Conservation (phyloP, 2,113 vertebrate genomes). For the Spea multiplicata region DNA sequence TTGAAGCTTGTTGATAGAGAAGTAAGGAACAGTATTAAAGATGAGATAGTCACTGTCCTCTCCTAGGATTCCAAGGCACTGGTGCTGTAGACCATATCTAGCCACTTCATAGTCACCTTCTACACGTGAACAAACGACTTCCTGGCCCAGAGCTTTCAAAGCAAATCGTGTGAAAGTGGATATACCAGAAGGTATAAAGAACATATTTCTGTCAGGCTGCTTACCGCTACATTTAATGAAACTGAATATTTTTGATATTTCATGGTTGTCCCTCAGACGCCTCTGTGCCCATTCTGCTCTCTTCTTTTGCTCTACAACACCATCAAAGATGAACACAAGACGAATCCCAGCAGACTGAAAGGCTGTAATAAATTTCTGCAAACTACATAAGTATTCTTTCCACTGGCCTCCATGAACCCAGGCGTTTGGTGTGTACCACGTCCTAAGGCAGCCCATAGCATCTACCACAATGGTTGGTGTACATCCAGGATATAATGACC, state of each 20-base stretch:
- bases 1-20: constrained; percentile 79
- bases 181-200: constrained; percentile 82
- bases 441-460: constrained; percentile 83
- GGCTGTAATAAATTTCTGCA: constrained; percentile 74
- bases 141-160: constrained; percentile 80
- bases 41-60: constrained; percentile 92
- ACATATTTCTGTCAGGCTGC: constrained; percentile 78
- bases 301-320: constrained; percentile 82
- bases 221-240: constrained; percentile 70
- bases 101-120: constrained; percentile 92
- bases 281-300: constrained; percentile 82
- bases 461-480: constrained; percentile 81
- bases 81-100: constrained; percentile 70
- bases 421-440: constrained; percentile 83
- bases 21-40: constrained; percentile 85
- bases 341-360: constrained; percentile 74
- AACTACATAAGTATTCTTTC: constrained; percentile 74
- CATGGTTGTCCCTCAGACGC: constrained; percentile 71
- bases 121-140: constrained; percentile 72
- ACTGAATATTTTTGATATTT: constrained; percentile 76
- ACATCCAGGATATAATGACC: constrained; percentile 53
- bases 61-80: constrained; percentile 85
- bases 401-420: constrained; percentile 95
- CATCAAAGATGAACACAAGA: constrained; percentile 89
- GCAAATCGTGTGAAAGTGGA: constrained; percentile 85